A percentile compares a stretch with the other conserved stretches of the same genome.
Conservation (phyloP, 2,797 vertebrate species). For the Lithobates pipiens region DNA sequence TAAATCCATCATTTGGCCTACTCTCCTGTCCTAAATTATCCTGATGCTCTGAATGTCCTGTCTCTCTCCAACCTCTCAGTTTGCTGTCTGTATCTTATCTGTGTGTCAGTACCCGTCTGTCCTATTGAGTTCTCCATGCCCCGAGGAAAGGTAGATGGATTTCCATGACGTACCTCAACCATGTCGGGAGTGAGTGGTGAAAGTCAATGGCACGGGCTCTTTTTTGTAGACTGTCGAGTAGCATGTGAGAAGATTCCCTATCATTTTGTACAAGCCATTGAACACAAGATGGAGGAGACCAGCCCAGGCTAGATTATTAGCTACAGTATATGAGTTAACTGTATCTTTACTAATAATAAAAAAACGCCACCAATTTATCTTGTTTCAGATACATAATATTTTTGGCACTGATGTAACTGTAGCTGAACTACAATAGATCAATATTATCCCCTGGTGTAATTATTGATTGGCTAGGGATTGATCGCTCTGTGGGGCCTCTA, state of each 20-base stretch:
- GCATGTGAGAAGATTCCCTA: constrained; percentile 38
- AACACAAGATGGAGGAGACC: neutral
- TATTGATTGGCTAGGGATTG: constrained; percentile 39
- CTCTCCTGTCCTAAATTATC: neutral
- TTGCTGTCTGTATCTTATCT: constrained; percentile 20
- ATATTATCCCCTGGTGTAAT: constrained; percentile 35
- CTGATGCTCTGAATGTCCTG: neutral
- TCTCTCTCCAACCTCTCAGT: constrained; percentile 9
- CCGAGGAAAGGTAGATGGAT: constrained; percentile 67
- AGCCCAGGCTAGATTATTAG: neutral
- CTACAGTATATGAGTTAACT: no score
- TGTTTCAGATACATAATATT: neutral
- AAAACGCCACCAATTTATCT: neutral
- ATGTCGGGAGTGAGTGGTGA: constrained; percentile 13
- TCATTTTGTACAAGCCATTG: neutral
- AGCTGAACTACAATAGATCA: constrained; percentile 27
- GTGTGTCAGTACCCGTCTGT: constrained; percentile 41
- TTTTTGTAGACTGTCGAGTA: constrained; percentile 37
- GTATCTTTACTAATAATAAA: neutral
- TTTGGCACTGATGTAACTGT: constrained; percentile 1
- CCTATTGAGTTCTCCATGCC: constrained; percentile 76
- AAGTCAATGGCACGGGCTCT: constrained; percentile 12
- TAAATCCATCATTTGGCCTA: neutral
- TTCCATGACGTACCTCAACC: constrained; percentile 76
- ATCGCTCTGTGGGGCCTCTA: constrained; percentile 37